Evolutionary conservation across 2,888 invertebrate species (phyloP), one percentile per base, ranked within the genome.

Genomic region (Amphipoea lucens): DNA sequence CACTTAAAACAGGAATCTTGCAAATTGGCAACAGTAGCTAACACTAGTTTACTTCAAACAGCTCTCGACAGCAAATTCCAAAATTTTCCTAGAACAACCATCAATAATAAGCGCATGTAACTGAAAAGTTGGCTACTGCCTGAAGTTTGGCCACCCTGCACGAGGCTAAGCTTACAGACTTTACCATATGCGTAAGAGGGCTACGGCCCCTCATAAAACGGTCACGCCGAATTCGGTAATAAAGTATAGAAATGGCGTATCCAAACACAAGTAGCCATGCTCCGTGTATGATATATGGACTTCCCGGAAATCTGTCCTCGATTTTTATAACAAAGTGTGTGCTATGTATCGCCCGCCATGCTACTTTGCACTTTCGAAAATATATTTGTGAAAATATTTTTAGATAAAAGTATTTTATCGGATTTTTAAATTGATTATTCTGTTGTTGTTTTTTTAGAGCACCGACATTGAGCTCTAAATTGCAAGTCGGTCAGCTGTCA

Each of bases 261-360:
- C 82, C 88, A 80, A 88, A 90, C 81, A 83, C 80, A 80, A 85
- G 88, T 80, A 76, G 79, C 82, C 80, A 76, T 51, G 60, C 48
- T 79, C 73, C 65, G 74, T 77, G 63, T 76, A 71, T 81, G 89
- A 87, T 81, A 81, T 82, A 89, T 78, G 74, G 79, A 82, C 82
- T 81, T 78, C 78, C 82, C 82, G 87, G 83, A 88, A 62, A 86
- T 87, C 80, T 88, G 80, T 71, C 82, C 88, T 79, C 78, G 67
- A 89, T 87, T 86, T 88, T 83, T 84, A 66, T 67, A 78, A 81
- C 79, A 78, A 73, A 80, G 69, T 81, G 75, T 76, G 54, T 48
- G 51, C 78, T 78, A 51, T 68, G 73, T 79, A 74, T 60, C 42
- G n/a, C 63, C 11, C 11, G 57, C n/a, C 6, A 48, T 60, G 3